phyloP scores from a whole-genome alignment of 1,140 invertebrate genomes.

The Thaumetopoea pityocampa region DNA sequence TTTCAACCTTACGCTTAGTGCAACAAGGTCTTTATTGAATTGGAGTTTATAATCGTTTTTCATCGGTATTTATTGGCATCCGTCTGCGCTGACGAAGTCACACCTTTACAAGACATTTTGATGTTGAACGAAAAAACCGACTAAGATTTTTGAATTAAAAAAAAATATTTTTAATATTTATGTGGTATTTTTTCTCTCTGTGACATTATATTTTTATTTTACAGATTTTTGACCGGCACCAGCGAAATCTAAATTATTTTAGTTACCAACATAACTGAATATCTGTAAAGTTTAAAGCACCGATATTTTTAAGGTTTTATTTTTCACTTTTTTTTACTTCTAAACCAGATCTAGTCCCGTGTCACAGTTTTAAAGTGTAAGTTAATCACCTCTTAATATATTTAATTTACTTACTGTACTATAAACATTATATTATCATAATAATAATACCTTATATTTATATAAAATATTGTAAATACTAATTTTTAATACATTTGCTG shows the following conservation, averaged over 20 bases:
- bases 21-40: too few relatives aligned
- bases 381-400: slow-evolving; percentile 36
- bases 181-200: slow-evolving; percentile 3
- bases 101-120: too few relatives aligned
- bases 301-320: slow-evolving; percentile 16
- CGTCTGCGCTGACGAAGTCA: too few relatives aligned
- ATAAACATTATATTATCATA: slow-evolving; percentile 5
- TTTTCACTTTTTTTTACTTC: slow-evolving; percentile 23
- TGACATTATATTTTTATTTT: slow-evolving; percentile 34
- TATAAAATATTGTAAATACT: slow-evolving; percentile 13
- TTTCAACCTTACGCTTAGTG: too few relatives aligned
- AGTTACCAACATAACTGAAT: slow-evolving; percentile 37
- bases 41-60: too few relatives aligned
- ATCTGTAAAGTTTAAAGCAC: slow-evolving; percentile 8
- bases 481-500: slow-evolving; percentile 11
- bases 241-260: slow-evolving; percentile 20
- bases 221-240: slow-evolving; percentile 46
- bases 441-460: too few relatives aligned
- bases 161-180: too few relatives aligned
- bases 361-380: slow-evolving; percentile 69
- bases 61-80: too few relatives aligned
- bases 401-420: slow-evolving; percentile 12
- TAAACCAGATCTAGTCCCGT: slow-evolving; percentile 66
- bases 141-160: too few relatives aligned
- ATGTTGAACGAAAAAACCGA: too few relatives aligned